phyloP scores from a whole-genome alignment of 2,888 invertebrate genomes.

The Luffia ferchaultella region DNA sequence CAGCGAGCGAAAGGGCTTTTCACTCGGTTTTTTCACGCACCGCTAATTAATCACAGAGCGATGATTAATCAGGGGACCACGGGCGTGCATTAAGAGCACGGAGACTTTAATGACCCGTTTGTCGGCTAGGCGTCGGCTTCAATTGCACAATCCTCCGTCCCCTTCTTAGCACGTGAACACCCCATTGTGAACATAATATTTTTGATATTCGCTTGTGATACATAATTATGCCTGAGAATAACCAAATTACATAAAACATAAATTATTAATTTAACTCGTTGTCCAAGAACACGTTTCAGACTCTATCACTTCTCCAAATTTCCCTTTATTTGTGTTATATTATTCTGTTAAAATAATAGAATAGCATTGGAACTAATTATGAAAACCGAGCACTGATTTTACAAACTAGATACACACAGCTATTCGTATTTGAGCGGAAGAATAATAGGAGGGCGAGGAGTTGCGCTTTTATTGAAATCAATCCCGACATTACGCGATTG shows the following conservation, averaged over 20 bases:
- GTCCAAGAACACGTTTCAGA: too few relatives aligned
- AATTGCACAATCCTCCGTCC: slow-evolving; percentile 12
- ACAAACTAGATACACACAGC: too few relatives aligned
- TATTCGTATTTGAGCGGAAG: too few relatives aligned
- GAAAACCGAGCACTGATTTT: too few relatives aligned
- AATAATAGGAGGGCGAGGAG: slow-evolving; percentile 51
- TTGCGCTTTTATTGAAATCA: slow-evolving; percentile 64
- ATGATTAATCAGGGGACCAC: slow-evolving; percentile 45
- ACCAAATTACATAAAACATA: too few relatives aligned
- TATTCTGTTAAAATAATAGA: background rate
- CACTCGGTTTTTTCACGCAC: slow-evolving; percentile 15
- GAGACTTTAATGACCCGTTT: slow-evolving; percentile 52
- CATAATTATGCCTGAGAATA: too few relatives aligned
- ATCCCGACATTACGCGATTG: slow-evolving; percentile 55
- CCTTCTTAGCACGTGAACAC: background rate
- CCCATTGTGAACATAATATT: background rate
- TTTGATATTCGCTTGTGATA: too few relatives aligned
- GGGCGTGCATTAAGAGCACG: slow-evolving; percentile 20
- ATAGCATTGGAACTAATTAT: background rate
- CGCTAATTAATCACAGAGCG: slow-evolving; percentile 40
- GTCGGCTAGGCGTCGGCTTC: slow-evolving; percentile 39
- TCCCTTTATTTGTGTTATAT: background rate
- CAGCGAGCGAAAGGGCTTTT: slow-evolving; percentile 9
- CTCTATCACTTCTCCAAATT: too few relatives aligned
- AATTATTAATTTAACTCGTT: too few relatives aligned